phyloP scores from a whole-genome alignment of 2,113 vertebrate genomes.

The Zosterops borbonicus region DNA sequence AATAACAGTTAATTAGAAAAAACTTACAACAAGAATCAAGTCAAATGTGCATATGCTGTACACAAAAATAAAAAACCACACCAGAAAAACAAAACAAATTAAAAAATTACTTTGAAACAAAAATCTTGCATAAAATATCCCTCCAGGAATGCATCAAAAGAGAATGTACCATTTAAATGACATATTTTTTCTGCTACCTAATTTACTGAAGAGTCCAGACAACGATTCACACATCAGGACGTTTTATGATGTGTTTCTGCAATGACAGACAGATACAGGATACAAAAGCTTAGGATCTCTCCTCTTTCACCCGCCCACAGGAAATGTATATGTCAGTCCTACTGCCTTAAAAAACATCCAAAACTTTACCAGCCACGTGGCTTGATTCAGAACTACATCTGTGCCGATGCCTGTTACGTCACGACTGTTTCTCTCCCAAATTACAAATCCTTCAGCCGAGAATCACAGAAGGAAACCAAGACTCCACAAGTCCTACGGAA shows the following conservation, averaged over 20 bases:
- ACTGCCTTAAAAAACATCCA: not conserved
- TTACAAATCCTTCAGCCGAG: not conserved
- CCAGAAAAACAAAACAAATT: not conserved
- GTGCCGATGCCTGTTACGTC: not conserved
- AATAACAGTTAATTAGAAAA: not conserved
- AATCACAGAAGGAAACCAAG: not conserved
- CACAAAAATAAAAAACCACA: not conserved
- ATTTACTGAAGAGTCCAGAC: conserved; percentile 5
- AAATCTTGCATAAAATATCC: not conserved
- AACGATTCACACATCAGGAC: not conserved
- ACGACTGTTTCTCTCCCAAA: accelerated
- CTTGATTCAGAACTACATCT: not conserved
- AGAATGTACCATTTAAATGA: not conserved
- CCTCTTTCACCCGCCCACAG: not conserved
- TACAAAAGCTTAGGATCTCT: not conserved
- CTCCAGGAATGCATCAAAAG: not conserved
- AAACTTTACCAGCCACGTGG: not conserved
- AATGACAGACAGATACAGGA: not conserved
- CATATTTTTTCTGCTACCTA: conserved; percentile 18
- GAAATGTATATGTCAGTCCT: not conserved
- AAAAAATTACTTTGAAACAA: not conserved
- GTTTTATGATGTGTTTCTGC: not conserved
- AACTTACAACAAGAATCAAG: not conserved
- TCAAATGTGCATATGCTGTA: not conserved
- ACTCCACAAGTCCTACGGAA: not conserved